These are phyloP conservation scores for Forpus xanthops DNA, from an alignment of 2,797 vertebrate species.

Conservation along the genomic window DNA sequence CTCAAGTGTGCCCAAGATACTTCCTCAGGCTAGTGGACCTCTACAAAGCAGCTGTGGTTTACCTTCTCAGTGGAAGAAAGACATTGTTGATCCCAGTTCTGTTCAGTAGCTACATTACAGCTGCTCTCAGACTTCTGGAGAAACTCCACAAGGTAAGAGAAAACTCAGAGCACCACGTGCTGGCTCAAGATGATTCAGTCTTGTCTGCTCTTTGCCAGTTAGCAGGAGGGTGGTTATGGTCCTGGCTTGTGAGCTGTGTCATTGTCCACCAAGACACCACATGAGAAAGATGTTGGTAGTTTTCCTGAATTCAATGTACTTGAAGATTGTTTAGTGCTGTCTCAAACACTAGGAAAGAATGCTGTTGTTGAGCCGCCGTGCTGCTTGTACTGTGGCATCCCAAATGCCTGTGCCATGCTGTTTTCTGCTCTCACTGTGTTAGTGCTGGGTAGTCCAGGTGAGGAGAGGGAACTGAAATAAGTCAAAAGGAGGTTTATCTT, in stretches of 20 bases:
- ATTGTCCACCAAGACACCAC: not conserved
- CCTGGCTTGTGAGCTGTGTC: not conserved
- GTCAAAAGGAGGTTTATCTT: not conserved
- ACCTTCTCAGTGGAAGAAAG: constrained; percentile 90
- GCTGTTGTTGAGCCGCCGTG: not conserved
- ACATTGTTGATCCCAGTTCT: constrained; percentile 88
- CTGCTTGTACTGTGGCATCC: not conserved
- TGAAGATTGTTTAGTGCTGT: not conserved
- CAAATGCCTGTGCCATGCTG: not conserved
- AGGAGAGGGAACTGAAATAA: not conserved
- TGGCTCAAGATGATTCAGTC: not conserved
- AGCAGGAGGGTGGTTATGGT: not conserved
- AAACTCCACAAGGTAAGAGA: constrained; percentile 92
- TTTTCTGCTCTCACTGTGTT: not conserved
- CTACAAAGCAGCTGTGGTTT: constrained; percentile 93
- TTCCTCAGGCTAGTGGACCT: constrained; percentile 93
- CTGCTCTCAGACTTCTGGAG: constrained; percentile 89
- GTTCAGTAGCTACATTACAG: constrained; percentile 91
- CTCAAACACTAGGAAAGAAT: not conserved
- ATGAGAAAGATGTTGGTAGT: not conserved
- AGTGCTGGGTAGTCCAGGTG: not conserved
- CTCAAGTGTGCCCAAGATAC: constrained; percentile 85
- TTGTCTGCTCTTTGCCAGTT: not conserved
- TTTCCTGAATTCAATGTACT: not conserved
- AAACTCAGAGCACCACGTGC: not conserved